Percentiles rank a stretch among this genome's conserved stretches.
Evolutionary conservation across 2,888 invertebrate genomes (phyloP).

Genomic region (Lamellibrachia columna): DNA sequence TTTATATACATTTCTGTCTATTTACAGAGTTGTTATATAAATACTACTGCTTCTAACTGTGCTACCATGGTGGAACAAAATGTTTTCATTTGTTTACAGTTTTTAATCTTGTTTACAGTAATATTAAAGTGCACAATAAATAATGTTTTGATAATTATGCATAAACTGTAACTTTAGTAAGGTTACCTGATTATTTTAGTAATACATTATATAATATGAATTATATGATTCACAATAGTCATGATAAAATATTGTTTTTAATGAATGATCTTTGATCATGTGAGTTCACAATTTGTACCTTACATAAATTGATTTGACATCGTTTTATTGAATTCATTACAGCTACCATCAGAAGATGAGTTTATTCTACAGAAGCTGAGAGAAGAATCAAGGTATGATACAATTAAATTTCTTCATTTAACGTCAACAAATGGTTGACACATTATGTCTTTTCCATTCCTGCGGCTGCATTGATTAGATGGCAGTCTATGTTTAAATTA

Average conservation of each 20-base stretch:
- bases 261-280: not conserved
- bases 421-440: not conserved
- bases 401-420: not conserved
- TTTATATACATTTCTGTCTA: not conserved
- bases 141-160: not conserved
- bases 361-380: slow-evolving; percentile 81
- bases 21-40: not conserved
- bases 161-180: not conserved
- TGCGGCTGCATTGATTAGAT: no score
- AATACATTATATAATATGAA: not conserved
- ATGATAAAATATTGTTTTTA: not conserved
- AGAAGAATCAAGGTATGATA: slow-evolving; percentile 77
- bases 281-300: no score
- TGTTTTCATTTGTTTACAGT: not conserved
- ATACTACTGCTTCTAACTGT: not conserved
- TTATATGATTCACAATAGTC: not conserved
- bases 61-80: not conserved
- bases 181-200: not conserved
- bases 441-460: no score
- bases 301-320: not conserved
- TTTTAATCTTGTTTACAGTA: not conserved
- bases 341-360: slow-evolving; percentile 80
- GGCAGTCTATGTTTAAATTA: no score
- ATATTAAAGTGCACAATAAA: not conserved
- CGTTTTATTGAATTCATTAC: slow-evolving; percentile 35